Evolutionary conservation across 1,140 invertebrate genomes (phyloP).

Genomic region (Hermatobates lingyangjiaoensis): DNA sequence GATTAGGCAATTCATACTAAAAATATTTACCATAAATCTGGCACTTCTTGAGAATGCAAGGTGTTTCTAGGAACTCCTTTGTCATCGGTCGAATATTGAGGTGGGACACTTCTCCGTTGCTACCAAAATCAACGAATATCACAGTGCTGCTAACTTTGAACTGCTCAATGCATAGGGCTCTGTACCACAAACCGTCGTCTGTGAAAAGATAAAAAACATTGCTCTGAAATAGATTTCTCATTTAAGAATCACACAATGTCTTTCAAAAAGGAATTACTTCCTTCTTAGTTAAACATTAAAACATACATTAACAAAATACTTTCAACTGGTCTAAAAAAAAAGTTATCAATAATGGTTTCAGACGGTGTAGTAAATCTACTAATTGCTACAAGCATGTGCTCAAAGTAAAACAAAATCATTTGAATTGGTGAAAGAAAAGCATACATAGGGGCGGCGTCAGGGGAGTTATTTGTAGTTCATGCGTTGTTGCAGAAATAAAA

Average conservation of each 20-base stretch:
- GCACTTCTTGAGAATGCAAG: not conserved
- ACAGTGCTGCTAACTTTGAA: not conserved
- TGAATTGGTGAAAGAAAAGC: too few relatives aligned
- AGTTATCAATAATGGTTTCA: not conserved
- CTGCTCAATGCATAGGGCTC: not conserved
- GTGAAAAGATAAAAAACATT: not conserved
- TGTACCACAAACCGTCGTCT: not conserved
- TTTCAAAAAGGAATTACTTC: not conserved
- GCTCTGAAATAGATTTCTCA: not conserved
- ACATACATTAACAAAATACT: too few relatives aligned
- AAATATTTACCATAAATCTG: not conserved
- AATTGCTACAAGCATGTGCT: not conserved
- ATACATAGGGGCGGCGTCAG: too few relatives aligned
- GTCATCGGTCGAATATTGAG: not conserved
- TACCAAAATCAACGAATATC: not conserved
- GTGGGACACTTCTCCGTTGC: not conserved
- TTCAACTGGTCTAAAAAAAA: too few relatives aligned
- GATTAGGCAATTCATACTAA: too few relatives aligned
- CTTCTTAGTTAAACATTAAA: not conserved
- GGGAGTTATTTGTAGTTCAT: too few relatives aligned
- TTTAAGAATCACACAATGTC: not conserved
- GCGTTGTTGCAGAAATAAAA: too few relatives aligned
- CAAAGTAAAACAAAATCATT: too few relatives aligned
- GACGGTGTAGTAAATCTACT: not conserved
- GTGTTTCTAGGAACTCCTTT: not conserved